phyloP scores from a whole-genome alignment of 1,140 invertebrate species.

The Sycophaga agraensis region DNA sequence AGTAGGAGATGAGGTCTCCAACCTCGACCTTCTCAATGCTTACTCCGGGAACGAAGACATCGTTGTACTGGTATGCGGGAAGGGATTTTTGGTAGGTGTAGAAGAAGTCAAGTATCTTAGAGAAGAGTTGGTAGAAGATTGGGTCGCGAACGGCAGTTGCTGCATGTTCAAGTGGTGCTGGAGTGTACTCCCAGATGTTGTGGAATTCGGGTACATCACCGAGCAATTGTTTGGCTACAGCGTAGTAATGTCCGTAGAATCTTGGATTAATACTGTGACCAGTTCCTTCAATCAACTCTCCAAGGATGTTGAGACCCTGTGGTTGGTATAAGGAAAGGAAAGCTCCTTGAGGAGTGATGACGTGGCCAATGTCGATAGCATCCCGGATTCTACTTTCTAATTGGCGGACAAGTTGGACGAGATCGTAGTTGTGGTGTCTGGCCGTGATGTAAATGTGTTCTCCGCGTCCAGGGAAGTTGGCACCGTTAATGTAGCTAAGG shows the following conservation, averaged over 20 bases:
- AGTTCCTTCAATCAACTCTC: conserved; percentile 55
- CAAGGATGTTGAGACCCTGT: conserved; percentile 57
- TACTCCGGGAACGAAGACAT: conserved; percentile 66
- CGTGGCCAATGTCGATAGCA: conserved; percentile 66
- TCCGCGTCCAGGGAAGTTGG: conserved; percentile 63
- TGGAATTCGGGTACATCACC: conserved; percentile 49
- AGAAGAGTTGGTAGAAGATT: conserved; percentile 58
- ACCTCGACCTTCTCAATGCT: conserved; percentile 65
- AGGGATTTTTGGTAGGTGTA: conserved; percentile 61
- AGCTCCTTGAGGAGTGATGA: conserved; percentile 55
- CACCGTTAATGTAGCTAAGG: conserved; percentile 64
- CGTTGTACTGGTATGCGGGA: conserved; percentile 64
- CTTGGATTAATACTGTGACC: conserved; percentile 54
- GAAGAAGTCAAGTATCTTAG: conserved; percentile 56
- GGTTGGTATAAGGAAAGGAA: conserved; percentile 52
- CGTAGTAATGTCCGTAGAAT: conserved; percentile 62
- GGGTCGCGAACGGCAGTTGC: conserved; percentile 58
- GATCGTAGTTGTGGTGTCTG: conserved; percentile 53
- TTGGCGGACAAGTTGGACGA: conserved; percentile 53
- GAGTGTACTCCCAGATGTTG: conserved; percentile 50
- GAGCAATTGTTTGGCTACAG: conserved; percentile 62
- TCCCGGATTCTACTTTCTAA: conserved; percentile 65
- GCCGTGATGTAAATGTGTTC: conserved; percentile 61
- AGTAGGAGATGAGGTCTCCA: conserved; percentile 64
- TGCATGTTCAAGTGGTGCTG: conserved; percentile 55